These are phyloP conservation scores for Strix aluco DNA, from an alignment of 2,113 vertebrate genomes.

Conservation along the genomic window DNA sequence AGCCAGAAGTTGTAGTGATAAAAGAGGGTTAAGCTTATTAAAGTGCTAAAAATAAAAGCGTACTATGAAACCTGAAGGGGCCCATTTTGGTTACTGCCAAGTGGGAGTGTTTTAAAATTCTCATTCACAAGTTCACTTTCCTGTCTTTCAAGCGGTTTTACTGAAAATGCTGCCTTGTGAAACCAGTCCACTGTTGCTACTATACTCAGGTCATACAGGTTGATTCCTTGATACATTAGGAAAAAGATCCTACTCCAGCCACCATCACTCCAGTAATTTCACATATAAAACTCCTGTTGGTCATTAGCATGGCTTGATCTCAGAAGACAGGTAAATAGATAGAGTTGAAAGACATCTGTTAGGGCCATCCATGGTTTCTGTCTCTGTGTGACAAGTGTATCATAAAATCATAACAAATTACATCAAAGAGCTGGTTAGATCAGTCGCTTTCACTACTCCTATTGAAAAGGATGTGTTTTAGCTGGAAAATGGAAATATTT, in stretches of 20 bases:
- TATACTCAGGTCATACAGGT: background rate
- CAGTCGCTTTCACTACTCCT: background rate
- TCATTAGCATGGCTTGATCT: background rate
- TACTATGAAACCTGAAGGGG: slow-evolving; percentile 3
- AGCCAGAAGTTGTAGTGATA: background rate
- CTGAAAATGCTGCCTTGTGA: background rate
- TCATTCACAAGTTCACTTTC: background rate
- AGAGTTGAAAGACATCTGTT: background rate
- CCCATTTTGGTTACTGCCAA: slow-evolving; percentile 31
- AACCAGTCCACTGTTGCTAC: background rate
- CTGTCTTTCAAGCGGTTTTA: background rate
- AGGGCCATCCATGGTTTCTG: background rate
- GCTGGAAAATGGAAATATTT: background rate
- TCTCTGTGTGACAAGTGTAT: background rate
- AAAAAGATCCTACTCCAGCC: background rate
- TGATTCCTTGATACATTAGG: background rate
- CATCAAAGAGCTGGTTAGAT: background rate
- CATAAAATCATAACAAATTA: background rate
- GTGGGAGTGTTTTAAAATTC: background rate
- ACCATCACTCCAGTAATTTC: background rate
- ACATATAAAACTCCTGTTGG: background rate
- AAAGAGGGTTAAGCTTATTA: slow-evolving; percentile 30
- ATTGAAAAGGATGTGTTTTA: background rate
- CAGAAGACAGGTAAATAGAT: background rate
- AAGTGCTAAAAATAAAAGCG: slow-evolving; percentile 25